Conservation (phyloP, 2,888 invertebrate species). For the Agrotis segetum region DNA sequence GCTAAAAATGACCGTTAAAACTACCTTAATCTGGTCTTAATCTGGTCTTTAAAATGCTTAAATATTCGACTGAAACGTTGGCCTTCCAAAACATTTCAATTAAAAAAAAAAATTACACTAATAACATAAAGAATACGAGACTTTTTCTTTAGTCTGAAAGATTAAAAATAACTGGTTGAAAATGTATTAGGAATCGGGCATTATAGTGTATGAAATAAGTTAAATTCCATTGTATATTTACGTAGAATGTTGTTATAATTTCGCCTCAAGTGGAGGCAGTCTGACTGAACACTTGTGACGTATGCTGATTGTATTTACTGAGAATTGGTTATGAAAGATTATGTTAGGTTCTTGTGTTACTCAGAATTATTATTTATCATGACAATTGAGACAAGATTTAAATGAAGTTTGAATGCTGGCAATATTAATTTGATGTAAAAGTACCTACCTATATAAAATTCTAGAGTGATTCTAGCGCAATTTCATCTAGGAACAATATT, state of each 20-base stretch:
- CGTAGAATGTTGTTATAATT: constrained; percentile 22
- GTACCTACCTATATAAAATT: background rate
- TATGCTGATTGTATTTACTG: constrained; percentile 57
- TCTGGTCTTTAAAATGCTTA: background rate
- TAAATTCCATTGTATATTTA: constrained; percentile 45
- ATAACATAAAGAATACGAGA: background rate
- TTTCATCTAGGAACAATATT: background rate
- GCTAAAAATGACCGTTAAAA: background rate
- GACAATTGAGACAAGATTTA: constrained; percentile 28
- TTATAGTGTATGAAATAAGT: constrained; percentile 24
- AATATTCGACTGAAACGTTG: too few relatives aligned
- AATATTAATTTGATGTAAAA: background rate
- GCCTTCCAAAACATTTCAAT: too few relatives aligned
- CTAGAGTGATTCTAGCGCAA: too few relatives aligned
- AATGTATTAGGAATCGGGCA: constrained; percentile 6
- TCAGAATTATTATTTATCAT: constrained; percentile 31
- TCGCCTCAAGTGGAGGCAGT: constrained; percentile 40
- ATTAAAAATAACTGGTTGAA: background rate
- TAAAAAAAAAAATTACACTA: too few relatives aligned
- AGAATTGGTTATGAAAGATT: constrained; percentile 50
- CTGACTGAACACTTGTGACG: constrained; percentile 57
- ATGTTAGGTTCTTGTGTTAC: constrained; percentile 28
- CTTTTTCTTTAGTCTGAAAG: background rate
- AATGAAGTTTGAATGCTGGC: background rate
- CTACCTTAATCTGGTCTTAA: too few relatives aligned